Base-by-base conservation (phyloP, 2,888 invertebrate species). In the Sceliomorpha sp. region DNA sequence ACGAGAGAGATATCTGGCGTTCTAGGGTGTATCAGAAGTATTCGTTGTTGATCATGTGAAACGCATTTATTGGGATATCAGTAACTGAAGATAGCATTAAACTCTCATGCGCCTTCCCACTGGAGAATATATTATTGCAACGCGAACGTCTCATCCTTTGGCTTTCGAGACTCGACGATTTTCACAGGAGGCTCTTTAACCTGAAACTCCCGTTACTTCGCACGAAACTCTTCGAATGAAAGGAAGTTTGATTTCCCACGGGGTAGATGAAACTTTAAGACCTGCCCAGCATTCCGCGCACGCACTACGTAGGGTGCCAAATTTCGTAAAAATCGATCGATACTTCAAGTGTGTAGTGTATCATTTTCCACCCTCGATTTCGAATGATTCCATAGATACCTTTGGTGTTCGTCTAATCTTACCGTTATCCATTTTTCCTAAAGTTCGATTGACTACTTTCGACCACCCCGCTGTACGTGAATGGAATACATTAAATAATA, bases 221-320 rank as follows among this genome's bases (percentile, higher is more conserved):
- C 34, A 10, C 45, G 40, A 72, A 70, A 69, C 62, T 63, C 66
- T 67, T 40, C 60, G 72, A 72, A 75, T 70, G 73, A 70, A 73
- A 66, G 68, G 62, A 72, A 72, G 64, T 73, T 69, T 80, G 84
- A 83, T 85, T 85, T 85, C 84, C 84, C 84, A 72, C 48, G 80
- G 79, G 83, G 77, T 78, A 77, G 81, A 83, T 83, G 64, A 72
- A 76, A 70, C 67, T 72, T 72, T 72, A 73, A 64, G 70, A 64
- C 58, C 66, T 53, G 53, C 53, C 63, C 51, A 31, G 44, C 59
- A 60, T 64, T 59, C 47, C 50, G 50, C 47, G 55, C 58, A 51
- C 45, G 47, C 51, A 36, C 15, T 31, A 36, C 59, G 34, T 26
- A 32, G 56, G 27, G 70, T 50, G 51, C 55, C 44, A 59, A 50